A percentile compares a stretch with the other conserved stretches of the same genome.
Evolutionary conservation across 2,888 invertebrate species (phyloP).

Genomic region (Drosophila leonis): DNA sequence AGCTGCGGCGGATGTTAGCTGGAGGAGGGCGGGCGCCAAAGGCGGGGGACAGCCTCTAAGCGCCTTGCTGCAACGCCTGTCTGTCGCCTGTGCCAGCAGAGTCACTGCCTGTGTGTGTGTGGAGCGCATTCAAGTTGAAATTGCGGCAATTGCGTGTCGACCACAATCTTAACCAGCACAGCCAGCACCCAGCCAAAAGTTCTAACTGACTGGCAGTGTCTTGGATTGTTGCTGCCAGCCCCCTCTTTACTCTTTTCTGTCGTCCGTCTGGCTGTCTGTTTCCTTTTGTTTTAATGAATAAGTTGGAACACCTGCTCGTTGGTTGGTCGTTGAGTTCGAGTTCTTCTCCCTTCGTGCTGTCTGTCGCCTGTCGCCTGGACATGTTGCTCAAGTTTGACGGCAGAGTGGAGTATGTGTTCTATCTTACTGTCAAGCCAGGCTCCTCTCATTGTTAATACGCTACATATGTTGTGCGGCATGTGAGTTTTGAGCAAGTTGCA

Average conservation of each 20-base stretch:
- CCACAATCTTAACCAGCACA: slow-evolving; percentile 72
- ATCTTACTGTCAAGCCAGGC: slow-evolving; percentile 49
- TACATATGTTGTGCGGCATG: slow-evolving; percentile 32
- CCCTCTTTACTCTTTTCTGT: background rate
- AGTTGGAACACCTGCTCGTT: slow-evolving; percentile 75
- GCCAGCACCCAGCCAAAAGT: slow-evolving; percentile 48
- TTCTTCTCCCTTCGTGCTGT: slow-evolving; percentile 28
- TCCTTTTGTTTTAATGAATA: slow-evolving; percentile 79
- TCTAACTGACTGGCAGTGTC: slow-evolving; percentile 50
- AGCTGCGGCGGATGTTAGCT: slow-evolving; percentile 58
- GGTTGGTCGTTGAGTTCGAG: slow-evolving; percentile 43
- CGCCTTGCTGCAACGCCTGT: slow-evolving; percentile 20
- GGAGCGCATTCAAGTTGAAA: slow-evolving; percentile 70
- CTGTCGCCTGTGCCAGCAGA: slow-evolving; percentile 12
- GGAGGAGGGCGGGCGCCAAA: background rate
- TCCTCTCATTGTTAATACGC: slow-evolving; percentile 57
- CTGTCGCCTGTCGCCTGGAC: slow-evolving; percentile 36
- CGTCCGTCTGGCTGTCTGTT: slow-evolving; percentile 45
- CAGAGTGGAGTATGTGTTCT: slow-evolving; percentile 53
- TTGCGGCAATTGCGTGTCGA: slow-evolving; percentile 79
- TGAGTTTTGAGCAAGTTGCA: slow-evolving; percentile 35
- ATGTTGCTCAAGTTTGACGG: slow-evolving; percentile 57
- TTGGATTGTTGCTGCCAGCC: slow-evolving; percentile 23
- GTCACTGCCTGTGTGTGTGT: slow-evolving; percentile 33
- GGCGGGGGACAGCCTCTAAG: slow-evolving; percentile 25